A percentile compares a stretch with the other conserved stretches of the same genome.
These are phyloP conservation scores for Megastigmus dorsalis DNA, from an alignment of 2,888 invertebrate species.

Conservation along the genomic window DNA sequence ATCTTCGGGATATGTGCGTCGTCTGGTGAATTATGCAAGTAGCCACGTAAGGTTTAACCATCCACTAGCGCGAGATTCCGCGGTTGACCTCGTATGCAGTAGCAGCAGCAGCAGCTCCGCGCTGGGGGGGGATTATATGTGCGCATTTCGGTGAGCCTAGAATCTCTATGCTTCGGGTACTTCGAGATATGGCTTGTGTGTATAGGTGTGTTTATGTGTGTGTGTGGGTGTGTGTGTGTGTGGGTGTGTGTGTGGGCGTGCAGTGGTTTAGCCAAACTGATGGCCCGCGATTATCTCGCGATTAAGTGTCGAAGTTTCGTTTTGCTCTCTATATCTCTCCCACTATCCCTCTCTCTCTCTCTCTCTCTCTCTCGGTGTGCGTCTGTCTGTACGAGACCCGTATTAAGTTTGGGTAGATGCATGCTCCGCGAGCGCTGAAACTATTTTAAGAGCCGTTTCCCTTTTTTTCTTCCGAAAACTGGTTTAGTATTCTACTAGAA, in stretches of 20 bases:
- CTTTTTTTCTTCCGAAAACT: too few relatives aligned
- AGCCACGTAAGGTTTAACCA: conserved; percentile 56
- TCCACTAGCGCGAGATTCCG: conserved; percentile 53
- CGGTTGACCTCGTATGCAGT: background rate
- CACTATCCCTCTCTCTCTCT: too few relatives aligned
- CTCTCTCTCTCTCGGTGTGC: too few relatives aligned
- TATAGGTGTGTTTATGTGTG: background rate
- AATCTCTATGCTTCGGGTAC: too few relatives aligned
- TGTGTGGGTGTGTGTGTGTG: background rate
- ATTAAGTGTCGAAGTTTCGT: conserved; percentile 5
- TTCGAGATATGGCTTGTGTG: background rate
- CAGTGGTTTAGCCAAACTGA: background rate
- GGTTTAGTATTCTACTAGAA: too few relatives aligned
- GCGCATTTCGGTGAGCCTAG: background rate
- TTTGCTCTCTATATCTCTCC: too few relatives aligned
- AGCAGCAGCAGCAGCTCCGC: background rate
- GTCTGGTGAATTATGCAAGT: conserved; percentile 63
- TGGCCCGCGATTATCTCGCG: background rate
- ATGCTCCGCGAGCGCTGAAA: too few relatives aligned
- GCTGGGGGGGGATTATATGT: too few relatives aligned
- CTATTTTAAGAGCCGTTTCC: too few relatives aligned
- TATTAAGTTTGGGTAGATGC: too few relatives aligned
- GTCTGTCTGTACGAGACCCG: too few relatives aligned
- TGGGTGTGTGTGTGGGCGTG: background rate
- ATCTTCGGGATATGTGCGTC: conserved; percentile 61